Percentiles rank a stretch among this genome's conserved stretches.
These are phyloP conservation scores for Flexamia atlantica DNA, from an alignment of 2,888 invertebrate species.

Conservation along the genomic window DNA sequence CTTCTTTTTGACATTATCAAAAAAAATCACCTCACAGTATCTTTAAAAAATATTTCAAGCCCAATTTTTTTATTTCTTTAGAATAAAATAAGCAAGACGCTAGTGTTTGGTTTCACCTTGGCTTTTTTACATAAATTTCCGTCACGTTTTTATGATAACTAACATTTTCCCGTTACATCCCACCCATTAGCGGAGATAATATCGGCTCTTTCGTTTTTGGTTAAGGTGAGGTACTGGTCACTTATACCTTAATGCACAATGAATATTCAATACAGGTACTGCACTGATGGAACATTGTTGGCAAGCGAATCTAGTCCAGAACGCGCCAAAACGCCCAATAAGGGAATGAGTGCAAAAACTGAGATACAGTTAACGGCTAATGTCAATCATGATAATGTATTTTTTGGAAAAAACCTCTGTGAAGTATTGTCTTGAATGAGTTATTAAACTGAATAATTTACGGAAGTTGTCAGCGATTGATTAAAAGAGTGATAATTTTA, in stretches of 20 bases:
- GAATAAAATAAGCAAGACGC: too few species aligned
- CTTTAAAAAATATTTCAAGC: too few species aligned
- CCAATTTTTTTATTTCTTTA: too few species aligned
- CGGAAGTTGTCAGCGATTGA: too few species aligned
- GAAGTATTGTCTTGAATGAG: too few species aligned
- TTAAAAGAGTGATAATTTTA: too few species aligned
- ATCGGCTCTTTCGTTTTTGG: background rate
- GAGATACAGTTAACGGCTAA: too few species aligned
- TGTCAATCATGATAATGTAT: too few species aligned
- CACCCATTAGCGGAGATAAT: background rate
- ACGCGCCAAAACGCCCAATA: background rate
- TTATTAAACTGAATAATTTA: too few species aligned
- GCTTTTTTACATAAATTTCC: background rate
- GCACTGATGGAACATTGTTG: background rate
- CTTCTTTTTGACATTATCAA: background rate
- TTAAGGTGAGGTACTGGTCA: background rate
- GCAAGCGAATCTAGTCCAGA: background rate
- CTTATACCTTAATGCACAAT: background rate
- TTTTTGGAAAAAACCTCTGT: too few species aligned
- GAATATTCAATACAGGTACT: conserved; percentile 19
- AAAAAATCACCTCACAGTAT: too few species aligned
- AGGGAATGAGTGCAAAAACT: background rate
- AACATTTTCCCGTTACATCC: background rate
- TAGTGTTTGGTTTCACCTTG: too few species aligned
- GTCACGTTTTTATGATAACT: background rate